A percentile compares a stretch with the other conserved stretches of the same genome.
These are phyloP conservation scores for Aradophagus sp. DNA, from an alignment of 1,140 invertebrate genomes.

Conservation along the genomic window DNA sequence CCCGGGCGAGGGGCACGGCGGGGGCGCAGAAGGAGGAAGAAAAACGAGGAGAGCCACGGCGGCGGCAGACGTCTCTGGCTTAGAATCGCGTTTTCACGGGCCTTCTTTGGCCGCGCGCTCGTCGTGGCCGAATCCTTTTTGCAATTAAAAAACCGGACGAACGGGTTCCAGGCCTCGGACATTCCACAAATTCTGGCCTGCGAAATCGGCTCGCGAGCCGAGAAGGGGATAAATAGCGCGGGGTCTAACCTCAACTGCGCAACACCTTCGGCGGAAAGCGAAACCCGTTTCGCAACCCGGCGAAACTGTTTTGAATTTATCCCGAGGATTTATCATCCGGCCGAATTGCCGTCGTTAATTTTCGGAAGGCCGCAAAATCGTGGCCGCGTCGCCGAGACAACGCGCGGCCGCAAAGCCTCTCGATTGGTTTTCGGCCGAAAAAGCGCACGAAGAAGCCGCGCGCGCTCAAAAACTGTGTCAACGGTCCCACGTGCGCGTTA, in stretches of 20 bases:
- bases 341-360: slow-evolving; percentile 14
- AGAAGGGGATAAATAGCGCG: slow-evolving; percentile 49
- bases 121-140: slow-evolving; percentile 69
- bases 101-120: slow-evolving; percentile 43
- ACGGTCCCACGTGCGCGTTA: too few relatives aligned
- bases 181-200: slow-evolving; percentile 73
- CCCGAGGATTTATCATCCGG: slow-evolving; percentile 26
- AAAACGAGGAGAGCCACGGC: slow-evolving; percentile 17
- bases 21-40: slow-evolving; percentile 10
- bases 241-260: slow-evolving; percentile 45
- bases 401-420: too few relatives aligned
- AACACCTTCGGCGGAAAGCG: slow-evolving; percentile 29
- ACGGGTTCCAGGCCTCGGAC: slow-evolving; percentile 70
- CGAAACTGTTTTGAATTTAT: slow-evolving; percentile 49
- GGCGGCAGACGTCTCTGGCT: slow-evolving; percentile 24
- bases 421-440: too few relatives aligned
- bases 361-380: slow-evolving; percentile 20
- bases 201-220: slow-evolving; percentile 59
- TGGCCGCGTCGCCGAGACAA: too few relatives aligned
- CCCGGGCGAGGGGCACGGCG: slow-evolving; percentile 1
- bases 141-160: slow-evolving; percentile 75
- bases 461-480: too few relatives aligned
- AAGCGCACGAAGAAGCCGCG: too few relatives aligned
- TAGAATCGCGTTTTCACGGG: slow-evolving; percentile 49
- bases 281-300: slow-evolving; percentile 41